Evolutionary conservation across 2,888 invertebrate genomes (phyloP).

Genomic region (Temnothorax ravouxi): DNA sequence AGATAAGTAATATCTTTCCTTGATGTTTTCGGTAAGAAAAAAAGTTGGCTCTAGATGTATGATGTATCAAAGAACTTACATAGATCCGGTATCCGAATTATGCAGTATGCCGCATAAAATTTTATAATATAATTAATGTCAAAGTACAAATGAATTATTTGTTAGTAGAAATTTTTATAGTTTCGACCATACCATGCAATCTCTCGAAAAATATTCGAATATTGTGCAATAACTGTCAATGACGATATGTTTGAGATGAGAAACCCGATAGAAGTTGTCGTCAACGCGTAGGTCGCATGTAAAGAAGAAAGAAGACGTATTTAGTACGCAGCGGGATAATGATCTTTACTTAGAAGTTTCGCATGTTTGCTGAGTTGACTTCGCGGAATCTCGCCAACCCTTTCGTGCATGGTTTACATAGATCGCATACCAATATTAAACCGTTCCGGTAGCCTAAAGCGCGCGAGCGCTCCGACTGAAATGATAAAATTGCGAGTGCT

Average conservation of each 20-base stretch:
- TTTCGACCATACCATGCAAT: not conserved
- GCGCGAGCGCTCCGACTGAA: constrained; percentile 42
- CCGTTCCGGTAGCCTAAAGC: constrained; percentile 37
- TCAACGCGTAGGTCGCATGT: not conserved
- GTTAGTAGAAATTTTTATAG: not conserved
- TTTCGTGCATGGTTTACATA: constrained; percentile 46
- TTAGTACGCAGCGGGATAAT: constrained; percentile 30
- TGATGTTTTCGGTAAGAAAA: not conserved
- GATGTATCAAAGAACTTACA: not conserved
- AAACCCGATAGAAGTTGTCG: not conserved
- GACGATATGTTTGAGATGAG: not conserved
- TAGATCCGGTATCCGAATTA: not conserved
- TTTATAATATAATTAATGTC: not conserved
- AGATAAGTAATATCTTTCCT: not conserved
- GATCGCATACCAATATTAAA: constrained; percentile 63
- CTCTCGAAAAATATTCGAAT: not conserved
- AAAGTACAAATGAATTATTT: not conserved
- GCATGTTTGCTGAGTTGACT: constrained; percentile 54
- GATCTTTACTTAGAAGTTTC: constrained; percentile 54
- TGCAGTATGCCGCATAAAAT: not conserved
- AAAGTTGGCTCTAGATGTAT: too few species aligned
- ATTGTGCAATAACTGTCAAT: not conserved
- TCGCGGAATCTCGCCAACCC: constrained; percentile 37
- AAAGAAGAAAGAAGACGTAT: constrained; percentile 12
- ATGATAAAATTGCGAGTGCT: constrained; percentile 58